Evolutionary conservation across 2,888 invertebrate species (phyloP).

Genomic region (Drosophila cyrtoloma): DNA sequence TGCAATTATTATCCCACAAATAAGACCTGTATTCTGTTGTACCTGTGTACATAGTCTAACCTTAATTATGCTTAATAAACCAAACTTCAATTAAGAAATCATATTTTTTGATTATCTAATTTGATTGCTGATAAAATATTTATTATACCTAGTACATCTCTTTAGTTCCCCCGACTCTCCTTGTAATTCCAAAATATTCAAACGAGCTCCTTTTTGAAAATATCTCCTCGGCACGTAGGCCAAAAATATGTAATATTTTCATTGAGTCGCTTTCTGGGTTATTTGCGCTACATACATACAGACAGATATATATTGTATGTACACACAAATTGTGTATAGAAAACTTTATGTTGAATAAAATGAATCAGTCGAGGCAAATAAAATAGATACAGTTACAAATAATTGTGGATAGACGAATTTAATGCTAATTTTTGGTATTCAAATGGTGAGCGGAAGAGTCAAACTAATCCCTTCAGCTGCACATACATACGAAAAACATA

Average conservation of each 20-base stretch:
- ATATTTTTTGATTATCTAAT: background rate
- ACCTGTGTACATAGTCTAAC: background rate
- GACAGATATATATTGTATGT: conserved; percentile 17
- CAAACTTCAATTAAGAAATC: background rate
- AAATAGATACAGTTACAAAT: conserved; percentile 4
- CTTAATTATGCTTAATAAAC: no score
- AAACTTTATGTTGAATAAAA: conserved; percentile 3
- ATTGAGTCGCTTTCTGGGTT: conserved; percentile 35
- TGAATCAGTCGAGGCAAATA: background rate
- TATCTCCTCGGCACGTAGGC: conserved; percentile 3
- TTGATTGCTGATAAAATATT: background rate
- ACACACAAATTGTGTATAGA: conserved; percentile 15
- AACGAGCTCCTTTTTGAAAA: background rate
- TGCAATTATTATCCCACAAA: background rate
- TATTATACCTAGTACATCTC: background rate
- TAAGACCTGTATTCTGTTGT: background rate
- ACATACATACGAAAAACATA: conserved; percentile 29
- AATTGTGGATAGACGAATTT: background rate
- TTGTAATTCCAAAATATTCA: background rate
- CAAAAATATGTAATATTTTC: conserved; percentile 3
- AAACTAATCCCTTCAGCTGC: conserved; percentile 30
- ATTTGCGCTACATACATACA: conserved; percentile 46
- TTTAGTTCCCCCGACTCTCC: no score
- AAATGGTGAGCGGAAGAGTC: conserved; percentile 3
- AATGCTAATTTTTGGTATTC: background rate